Evolutionary conservation across 2,797 vertebrate species (phyloP).

Genomic region (Sebastes dallii): DNA sequence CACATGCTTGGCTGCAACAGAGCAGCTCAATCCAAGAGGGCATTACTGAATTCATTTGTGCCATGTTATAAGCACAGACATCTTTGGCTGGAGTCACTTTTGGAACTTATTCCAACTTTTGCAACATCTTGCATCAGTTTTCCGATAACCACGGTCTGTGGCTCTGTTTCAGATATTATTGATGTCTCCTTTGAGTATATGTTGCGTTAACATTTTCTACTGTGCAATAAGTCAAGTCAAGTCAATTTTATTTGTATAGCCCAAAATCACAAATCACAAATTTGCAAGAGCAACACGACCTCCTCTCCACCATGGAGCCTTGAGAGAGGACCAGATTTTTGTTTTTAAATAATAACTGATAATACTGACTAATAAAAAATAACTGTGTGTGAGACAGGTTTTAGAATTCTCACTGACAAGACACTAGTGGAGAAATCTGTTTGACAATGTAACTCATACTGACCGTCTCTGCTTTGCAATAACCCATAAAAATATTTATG

Average conservation of each 20-base stretch:
- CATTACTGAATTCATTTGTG: conserved; percentile 18
- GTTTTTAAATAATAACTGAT: too few relatives aligned
- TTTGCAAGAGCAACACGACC: too few relatives aligned
- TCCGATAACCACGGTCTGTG: neutral
- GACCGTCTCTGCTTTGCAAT: neutral
- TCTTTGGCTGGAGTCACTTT: conserved; percentile 1
- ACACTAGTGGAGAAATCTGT: neutral
- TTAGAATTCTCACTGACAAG: neutral
- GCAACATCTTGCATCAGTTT: conserved; percentile 56
- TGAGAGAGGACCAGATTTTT: too few relatives aligned
- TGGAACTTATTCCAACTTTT: conserved; percentile 19
- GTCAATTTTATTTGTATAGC: too few relatives aligned
- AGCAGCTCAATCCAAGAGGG: neutral
- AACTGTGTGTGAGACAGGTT: neutral
- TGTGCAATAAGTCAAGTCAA: neutral
- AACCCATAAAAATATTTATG: neutral
- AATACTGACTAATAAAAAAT: too few relatives aligned
- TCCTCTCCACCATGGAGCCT: too few relatives aligned
- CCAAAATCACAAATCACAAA: too few relatives aligned
- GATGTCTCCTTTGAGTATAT: neutral
- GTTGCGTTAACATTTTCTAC: neutral
- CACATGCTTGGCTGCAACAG: conserved; percentile 9
- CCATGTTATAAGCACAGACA: neutral
- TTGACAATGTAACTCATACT: neutral
- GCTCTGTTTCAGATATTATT: neutral